These are phyloP conservation scores for Trichoplusia ni DNA, from an alignment of 1,140 invertebrate genomes.

Conservation along the genomic window DNA sequence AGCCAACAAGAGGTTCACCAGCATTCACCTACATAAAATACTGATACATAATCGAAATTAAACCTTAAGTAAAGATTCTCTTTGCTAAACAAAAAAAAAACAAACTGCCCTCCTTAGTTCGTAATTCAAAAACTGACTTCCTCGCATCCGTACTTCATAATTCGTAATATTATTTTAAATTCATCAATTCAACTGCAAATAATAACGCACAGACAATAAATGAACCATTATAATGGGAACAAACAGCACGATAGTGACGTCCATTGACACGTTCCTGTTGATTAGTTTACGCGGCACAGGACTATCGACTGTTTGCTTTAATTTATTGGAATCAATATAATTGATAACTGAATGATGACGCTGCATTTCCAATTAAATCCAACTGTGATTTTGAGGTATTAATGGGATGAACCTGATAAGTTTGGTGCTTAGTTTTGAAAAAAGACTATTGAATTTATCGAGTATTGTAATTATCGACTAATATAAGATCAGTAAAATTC, in stretches of 20 bases:
- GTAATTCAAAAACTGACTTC: no score
- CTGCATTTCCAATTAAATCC: constrained; percentile 14
- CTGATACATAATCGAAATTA: no score
- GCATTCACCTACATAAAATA: no score
- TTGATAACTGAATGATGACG: constrained; percentile 18
- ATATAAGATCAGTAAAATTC: no score
- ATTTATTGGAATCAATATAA: constrained; percentile 25
- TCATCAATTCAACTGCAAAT: not conserved
- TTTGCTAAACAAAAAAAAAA: no score
- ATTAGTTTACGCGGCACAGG: constrained; percentile 26
- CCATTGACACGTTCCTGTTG: constrained; percentile 20
- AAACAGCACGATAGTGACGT: constrained; percentile 18
- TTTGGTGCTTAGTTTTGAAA: no score
- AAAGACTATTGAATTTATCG: no score
- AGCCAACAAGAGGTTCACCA: no score
- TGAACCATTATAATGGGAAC: constrained; percentile 16
- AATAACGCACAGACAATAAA: not conserved
- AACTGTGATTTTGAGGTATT: not conserved
- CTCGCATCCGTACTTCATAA: no score
- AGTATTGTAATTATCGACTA: no score
- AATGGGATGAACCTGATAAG: constrained; percentile 8
- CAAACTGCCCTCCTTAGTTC: no score
- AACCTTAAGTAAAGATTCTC: no score
- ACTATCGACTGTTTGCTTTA: constrained; percentile 18
- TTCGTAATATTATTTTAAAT: not conserved